phyloP scores from a whole-genome alignment of 2,888 invertebrate species.

The Bedellia somnulentella region DNA sequence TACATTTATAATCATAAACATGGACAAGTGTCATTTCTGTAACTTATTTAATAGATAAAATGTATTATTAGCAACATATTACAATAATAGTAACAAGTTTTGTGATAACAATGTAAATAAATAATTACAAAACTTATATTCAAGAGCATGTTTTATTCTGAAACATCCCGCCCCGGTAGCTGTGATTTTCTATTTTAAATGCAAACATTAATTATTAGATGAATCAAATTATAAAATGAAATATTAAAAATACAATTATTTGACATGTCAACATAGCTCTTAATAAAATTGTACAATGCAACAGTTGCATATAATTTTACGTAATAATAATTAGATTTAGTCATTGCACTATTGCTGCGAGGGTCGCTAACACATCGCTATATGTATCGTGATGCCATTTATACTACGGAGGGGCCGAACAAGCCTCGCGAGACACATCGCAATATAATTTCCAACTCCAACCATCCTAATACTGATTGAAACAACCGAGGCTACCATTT shows the following conservation, averaged over 20 bases:
- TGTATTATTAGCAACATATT: constrained; percentile 18
- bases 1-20: constrained; percentile 4
- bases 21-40: constrained; percentile 4
- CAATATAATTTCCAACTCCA: too few species aligned
- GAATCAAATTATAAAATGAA: too few species aligned
- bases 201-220: too few species aligned
- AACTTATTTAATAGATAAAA: constrained; percentile 1
- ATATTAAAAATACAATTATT: constrained; percentile 47
- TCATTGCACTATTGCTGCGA: constrained; percentile 60
- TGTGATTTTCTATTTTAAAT: too few species aligned
- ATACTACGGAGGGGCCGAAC: too few species aligned
- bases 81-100: constrained; percentile 8
- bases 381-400: too few species aligned
- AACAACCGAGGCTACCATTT: constrained; percentile 34
- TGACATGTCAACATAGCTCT: constrained; percentile 51
- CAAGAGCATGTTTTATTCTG: too few species aligned
- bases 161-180: too few species aligned
- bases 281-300: constrained; percentile 59
- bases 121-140: too few species aligned
- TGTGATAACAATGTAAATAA: constrained; percentile 29
- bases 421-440: too few species aligned
- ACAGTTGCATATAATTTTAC: constrained; percentile 51
- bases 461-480: constrained; percentile 56
- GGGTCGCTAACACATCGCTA: too few species aligned
- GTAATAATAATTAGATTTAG: constrained; percentile 32